Base-by-base conservation (phyloP, 2,888 invertebrate species). In the Formica aserva region DNA sequence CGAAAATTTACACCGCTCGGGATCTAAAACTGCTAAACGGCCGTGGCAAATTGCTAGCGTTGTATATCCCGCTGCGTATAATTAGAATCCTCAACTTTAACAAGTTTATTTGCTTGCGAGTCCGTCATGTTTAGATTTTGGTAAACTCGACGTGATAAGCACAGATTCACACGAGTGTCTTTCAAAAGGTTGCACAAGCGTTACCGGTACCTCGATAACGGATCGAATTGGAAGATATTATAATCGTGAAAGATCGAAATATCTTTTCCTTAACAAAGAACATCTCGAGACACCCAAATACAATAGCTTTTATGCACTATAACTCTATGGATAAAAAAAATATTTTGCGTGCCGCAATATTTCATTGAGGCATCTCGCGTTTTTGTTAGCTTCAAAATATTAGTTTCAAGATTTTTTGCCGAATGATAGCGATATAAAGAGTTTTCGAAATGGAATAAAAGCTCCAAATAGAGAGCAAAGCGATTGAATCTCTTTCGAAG, bases 11-110 rank as follows among this genome's bases (percentile, higher is more conserved):
- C 22, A 22, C 32, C 41, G 26, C 41, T 8, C 22, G 45, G 11
- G 29, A 29, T 75, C 75, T 75, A 75, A 75, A 75, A 75, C 6
- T 41, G 62, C 29, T 45, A 41, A 45, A 62, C 29, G 41, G 41
- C 62, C 32, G 9, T 41, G 41, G 41, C 29, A 41, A 45, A 62
- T 75, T 41, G 29, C n/a, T 45, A 22, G n/a, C 29, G 74, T 29
- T 52, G 41, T 15, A 74, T 41, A 45, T 62, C 3, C 38, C 9
- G 32, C 22, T 15, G 32, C 5, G 22, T 22, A 57, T 35, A 52
- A 52, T 52, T 52, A 52, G 52, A 52, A 52, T 52, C n/a, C n/a
- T 52, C n/a, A 52, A 52, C 52, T 1, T 52, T 52, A 52, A 52
- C 52, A 52, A n/a, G 52, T 52, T 52, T 52, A 52, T 52, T 52